These are phyloP conservation scores for Bombus affinis DNA, from an alignment of 1,140 invertebrate species.

Conservation along the genomic window DNA sequence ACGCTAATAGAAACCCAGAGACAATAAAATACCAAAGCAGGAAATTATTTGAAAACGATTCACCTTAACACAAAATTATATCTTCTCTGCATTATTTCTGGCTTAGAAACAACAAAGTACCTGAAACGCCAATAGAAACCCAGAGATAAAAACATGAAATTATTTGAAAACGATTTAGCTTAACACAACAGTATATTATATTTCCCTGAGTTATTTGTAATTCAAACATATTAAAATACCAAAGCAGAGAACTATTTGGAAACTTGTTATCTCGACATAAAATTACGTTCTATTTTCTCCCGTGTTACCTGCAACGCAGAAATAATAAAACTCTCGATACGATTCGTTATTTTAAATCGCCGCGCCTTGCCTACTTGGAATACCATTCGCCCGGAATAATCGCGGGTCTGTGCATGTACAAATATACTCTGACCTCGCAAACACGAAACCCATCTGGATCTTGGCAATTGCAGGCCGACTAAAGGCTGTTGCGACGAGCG, in stretches of 20 bases:
- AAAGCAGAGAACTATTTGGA: too few relatives aligned
- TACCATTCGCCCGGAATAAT: too few relatives aligned
- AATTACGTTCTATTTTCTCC: too few relatives aligned
- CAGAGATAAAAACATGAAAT: too few relatives aligned
- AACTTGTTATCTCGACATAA: neutral
- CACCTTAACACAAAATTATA: rapidly evolving
- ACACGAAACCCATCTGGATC: neutral
- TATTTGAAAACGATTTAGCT: neutral
- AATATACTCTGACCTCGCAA: neutral
- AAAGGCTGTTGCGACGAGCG: neutral
- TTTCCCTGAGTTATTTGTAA: neutral
- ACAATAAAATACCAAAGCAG: rapidly evolving
- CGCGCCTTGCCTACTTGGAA: too few relatives aligned
- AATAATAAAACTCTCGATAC: neutral
- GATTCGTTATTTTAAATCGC: neutral
- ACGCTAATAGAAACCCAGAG: too few relatives aligned
- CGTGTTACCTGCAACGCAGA: neutral
- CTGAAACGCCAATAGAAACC: too few relatives aligned
- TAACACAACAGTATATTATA: too few relatives aligned
- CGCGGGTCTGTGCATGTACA: too few relatives aligned
- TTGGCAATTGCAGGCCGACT: neutral
- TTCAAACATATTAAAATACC: too few relatives aligned
- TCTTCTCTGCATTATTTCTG: rapidly evolving
- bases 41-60: neutral
- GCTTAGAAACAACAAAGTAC: too few relatives aligned